Evolutionary conservation across 2,888 invertebrate species (phyloP), one percentile per base, ranked within the genome.

Genomic region (Cyclophora albipunctata): DNA sequence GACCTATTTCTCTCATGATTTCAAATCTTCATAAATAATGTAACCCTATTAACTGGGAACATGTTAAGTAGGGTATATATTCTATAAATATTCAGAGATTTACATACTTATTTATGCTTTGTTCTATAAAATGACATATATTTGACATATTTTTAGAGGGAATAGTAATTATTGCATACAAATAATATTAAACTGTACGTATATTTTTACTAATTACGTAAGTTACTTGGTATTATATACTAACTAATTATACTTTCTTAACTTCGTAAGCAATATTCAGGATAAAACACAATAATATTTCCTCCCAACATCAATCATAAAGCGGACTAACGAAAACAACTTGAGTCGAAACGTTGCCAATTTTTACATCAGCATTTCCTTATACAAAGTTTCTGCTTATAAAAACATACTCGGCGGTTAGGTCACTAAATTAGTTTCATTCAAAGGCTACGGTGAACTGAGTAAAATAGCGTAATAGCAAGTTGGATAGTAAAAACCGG

Each of bases 361-460:
- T 64, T 66, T 68, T 59, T 67, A 59, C 59, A 47, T 42, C 46
- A 56, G 70, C 69, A 63, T 69, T 67, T 59, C 50, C 51, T 54
- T 62, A 20, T 45, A 48, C 58, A 58, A 65, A 73, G 71, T 62
- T 73, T 72, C 63, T 53, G 54, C 59, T 55, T 59, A 67, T 63
- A 67, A 71, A 71, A 74, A 74, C 63, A 60, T 60, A 53, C 53
- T 48, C 61, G 53, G 51, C 57, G 47, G 57, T 50, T 53, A 61
- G 62, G 60, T 64, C 65, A 72, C 70, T 75, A 78, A 79, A 80
- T 79, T 79, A 79, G 72, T 68, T 67, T 67, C 75, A 75, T 79
- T 78, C 78, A 76, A 76, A 75, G 67, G 69, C 37, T 4, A 37
- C 37, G 37, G 37, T 37, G 37, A 37, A 5, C 5, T 37, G 4